Percentiles rank a stretch among this genome's conserved stretches.
These are phyloP conservation scores for Ochlodes sylvanus DNA, from an alignment of 2,888 invertebrate genomes.

Conservation along the genomic window DNA sequence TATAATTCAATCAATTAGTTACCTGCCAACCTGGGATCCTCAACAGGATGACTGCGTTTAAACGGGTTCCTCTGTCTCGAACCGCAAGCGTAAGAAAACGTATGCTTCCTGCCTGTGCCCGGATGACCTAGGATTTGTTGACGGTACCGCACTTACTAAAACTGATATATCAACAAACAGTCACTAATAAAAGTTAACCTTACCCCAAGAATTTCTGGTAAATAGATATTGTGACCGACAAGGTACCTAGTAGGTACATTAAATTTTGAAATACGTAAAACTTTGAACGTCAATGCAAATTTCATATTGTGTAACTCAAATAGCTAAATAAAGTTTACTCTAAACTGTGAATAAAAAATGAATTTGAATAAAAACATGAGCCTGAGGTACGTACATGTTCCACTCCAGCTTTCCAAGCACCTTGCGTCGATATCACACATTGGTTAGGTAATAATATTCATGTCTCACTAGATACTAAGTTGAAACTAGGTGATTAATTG, in stretches of 20 bases:
- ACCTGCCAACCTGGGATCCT: constrained; percentile 46
- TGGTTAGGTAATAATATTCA: constrained; percentile 34
- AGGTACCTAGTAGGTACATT: background rate
- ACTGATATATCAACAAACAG: constrained; percentile 24
- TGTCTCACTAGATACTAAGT: constrained; percentile 36
- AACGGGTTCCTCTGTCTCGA: constrained; percentile 43
- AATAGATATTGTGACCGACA: too few relatives aligned
- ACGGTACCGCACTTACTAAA: constrained; percentile 65
- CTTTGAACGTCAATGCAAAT: background rate
- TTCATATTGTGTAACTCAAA: background rate
- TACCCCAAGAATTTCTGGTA: too few relatives aligned
- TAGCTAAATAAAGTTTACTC: constrained; percentile 5
- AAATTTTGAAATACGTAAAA: background rate
- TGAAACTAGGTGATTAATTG: constrained; percentile 47
- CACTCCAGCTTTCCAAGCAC: constrained; percentile 25
- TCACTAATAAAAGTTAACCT: background rate
- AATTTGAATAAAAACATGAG: constrained; percentile 11
- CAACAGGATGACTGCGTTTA: constrained; percentile 47
- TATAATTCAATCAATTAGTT: constrained; percentile 17
- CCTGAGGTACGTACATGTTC: constrained; percentile 5
- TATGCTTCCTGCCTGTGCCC: constrained; percentile 65
- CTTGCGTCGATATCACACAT: constrained; percentile 32
- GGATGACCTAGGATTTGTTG: constrained; percentile 55
- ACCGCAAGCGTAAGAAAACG: constrained; percentile 60
- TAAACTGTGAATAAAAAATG: constrained; percentile 3